These are phyloP conservation scores for Pholis gunnellus DNA, from an alignment of 2,113 vertebrate genomes.

Conservation along the genomic window DNA sequence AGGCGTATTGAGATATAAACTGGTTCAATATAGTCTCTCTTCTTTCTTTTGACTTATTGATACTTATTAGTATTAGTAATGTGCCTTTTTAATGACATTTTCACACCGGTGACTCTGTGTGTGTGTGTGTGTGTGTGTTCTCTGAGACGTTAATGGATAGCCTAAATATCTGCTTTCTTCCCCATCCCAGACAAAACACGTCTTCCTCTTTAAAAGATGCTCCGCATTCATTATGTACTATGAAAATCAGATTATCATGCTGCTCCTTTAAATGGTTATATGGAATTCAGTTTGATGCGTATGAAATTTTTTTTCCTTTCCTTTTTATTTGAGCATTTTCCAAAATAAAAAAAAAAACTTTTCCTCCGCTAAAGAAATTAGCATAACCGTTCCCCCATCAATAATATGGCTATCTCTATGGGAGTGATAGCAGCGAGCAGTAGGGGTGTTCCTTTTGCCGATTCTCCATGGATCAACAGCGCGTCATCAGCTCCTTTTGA, in stretches of 20 bases:
- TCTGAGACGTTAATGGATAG: constrained; percentile 68
- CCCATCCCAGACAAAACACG: constrained; percentile 76
- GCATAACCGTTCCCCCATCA: constrained; percentile 94
- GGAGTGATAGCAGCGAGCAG: constrained; percentile 93
- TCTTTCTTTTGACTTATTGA: not conserved
- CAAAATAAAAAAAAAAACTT: constrained; percentile 88
- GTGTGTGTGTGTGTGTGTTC: constrained; percentile 1
- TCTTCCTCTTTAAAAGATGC: constrained; percentile 69
- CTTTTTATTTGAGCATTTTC: constrained; percentile 88
- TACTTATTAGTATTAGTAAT: not conserved
- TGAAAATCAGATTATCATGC: constrained; percentile 87
- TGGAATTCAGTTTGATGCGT: constrained; percentile 90
- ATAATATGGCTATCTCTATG: constrained; percentile 96
- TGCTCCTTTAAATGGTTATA: constrained; percentile 86
- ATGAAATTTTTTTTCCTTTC: constrained; percentile 83
- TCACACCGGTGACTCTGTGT: not conserved
- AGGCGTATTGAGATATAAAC: not conserved
- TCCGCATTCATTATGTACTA: constrained; percentile 81
- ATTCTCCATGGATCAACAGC: constrained; percentile 96
- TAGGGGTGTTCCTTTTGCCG: constrained; percentile 96
- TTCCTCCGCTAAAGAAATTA: constrained; percentile 88
- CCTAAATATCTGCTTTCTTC: constrained; percentile 72
- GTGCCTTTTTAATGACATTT: constrained; percentile 21
- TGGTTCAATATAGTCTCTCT: not conserved
- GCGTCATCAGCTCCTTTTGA: constrained; percentile 98